Evolutionary conservation across 2,113 vertebrate species (phyloP).

Genomic region (Chaetura pelagica): DNA sequence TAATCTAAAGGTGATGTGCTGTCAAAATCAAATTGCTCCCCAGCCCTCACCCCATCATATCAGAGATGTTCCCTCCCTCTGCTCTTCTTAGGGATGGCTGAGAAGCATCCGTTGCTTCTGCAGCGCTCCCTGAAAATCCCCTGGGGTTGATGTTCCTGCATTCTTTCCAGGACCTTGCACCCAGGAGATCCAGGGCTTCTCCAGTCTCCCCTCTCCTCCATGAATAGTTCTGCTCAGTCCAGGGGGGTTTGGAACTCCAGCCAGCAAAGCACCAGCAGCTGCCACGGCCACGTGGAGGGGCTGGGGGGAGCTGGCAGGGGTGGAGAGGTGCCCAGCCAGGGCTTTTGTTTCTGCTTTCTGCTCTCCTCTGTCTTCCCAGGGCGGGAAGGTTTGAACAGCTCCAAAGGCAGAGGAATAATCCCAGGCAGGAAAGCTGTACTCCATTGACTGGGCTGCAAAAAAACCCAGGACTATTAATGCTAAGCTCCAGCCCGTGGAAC

Average conservation of each 20-base stretch:
- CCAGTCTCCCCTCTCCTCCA: too few relatives aligned
- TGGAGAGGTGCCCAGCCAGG: rapidly evolving
- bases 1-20: rapidly evolving
- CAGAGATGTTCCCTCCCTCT: background rate
- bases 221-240: too few relatives aligned
- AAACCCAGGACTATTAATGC: constrained; percentile 51
- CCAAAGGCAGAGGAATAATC: background rate
- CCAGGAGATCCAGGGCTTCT: rapidly evolving
- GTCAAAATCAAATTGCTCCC: background rate
- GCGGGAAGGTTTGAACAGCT: background rate
- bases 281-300: background rate
- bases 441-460: background rate
- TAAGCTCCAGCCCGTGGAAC: constrained; percentile 72
- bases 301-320: background rate
- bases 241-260: background rate
- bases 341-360: background rate
- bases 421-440: background rate
- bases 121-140: rapidly evolving
- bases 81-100: background rate
- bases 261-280: background rate
- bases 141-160: rapidly evolving
- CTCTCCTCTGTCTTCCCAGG: background rate
- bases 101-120: rapidly evolving
- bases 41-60: background rate
- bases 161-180: rapidly evolving